Conservation (phyloP, 2,888 invertebrate genomes). For the Agrotis ipsilon region DNA sequence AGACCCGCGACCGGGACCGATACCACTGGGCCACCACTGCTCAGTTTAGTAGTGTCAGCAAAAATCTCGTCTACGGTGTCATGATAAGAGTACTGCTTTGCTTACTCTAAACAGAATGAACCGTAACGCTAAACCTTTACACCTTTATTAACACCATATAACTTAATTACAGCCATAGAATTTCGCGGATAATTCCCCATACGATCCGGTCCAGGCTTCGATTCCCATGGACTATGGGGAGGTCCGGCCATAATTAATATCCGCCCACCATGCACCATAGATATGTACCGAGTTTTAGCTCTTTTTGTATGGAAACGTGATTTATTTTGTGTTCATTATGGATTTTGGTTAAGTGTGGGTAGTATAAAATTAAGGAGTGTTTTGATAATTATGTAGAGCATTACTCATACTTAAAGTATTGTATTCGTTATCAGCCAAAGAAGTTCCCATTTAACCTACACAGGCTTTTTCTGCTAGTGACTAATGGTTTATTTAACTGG, state of each 20-base stretch:
- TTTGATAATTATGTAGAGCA: neutral
- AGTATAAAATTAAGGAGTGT: neutral
- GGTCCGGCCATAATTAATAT: slow-evolving; percentile 83
- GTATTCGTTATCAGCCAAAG: neutral
- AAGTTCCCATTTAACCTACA: neutral
- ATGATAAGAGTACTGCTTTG: neutral
- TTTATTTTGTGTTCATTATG: slow-evolving; percentile 53
- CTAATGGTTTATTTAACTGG: too few relatives aligned
- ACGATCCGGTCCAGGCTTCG: slow-evolving; percentile 62
- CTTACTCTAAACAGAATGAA: slow-evolving; percentile 16
- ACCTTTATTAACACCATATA: slow-evolving; percentile 59
- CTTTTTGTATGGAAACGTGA: slow-evolving; percentile 54
- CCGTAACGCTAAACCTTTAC: slow-evolving; percentile 29
- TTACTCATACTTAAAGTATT: neutral
- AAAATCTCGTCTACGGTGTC: too few relatives aligned
- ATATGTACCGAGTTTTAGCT: slow-evolving; percentile 53
- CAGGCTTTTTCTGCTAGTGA: too few relatives aligned
- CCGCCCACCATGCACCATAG: slow-evolving; percentile 75
- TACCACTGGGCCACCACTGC: too few relatives aligned
- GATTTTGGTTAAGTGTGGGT: slow-evolving; percentile 34
- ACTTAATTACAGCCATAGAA: slow-evolving; percentile 61
- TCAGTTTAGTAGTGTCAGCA: too few relatives aligned
- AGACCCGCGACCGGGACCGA: too few relatives aligned
- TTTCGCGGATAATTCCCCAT: slow-evolving; percentile 62
- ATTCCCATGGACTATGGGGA: slow-evolving; percentile 77